Conservation (phyloP, 2,888 invertebrate species). For the Limenitis arthemis region DNA sequence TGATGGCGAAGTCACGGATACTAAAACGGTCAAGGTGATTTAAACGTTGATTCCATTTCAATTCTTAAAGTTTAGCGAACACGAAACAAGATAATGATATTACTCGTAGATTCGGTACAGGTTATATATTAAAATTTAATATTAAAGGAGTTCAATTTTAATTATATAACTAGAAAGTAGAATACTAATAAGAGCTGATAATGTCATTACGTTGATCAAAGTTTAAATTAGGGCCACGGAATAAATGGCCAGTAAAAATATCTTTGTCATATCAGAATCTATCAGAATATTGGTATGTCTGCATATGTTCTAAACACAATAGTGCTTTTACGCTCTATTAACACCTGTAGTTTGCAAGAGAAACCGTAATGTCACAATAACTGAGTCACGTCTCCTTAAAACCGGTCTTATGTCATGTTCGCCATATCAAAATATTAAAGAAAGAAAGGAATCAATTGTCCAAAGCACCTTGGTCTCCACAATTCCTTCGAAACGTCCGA, state of each 20-base stretch:
- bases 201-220: not conserved
- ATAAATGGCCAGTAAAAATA: not conserved
- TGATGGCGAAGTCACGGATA: conserved; percentile 71
- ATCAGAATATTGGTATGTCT: not conserved
- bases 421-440: conserved; percentile 22
- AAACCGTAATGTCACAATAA: conserved; percentile 21
- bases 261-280: no score
- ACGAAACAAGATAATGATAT: conserved; percentile 17
- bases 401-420: conserved; percentile 24
- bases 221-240: not conserved
- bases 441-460: conserved; percentile 31
- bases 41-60: conserved; percentile 16
- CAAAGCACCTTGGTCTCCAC: conserved; percentile 72
- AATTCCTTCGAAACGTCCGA: conserved; percentile 68
- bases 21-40: conserved; percentile 47
- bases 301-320: not conserved
- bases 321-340: conserved; percentile 12
- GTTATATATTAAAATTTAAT: conserved; percentile 1
- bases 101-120: conserved; percentile 12
- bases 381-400: conserved; percentile 26
- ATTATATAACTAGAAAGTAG: no score
- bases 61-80: conserved; percentile 8
- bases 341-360: conserved; percentile 12
- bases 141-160: no score
- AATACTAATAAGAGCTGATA: no score